These are phyloP conservation scores for Microctonus hyperodae DNA, from an alignment of 2,888 invertebrate genomes.

Conservation along the genomic window DNA sequence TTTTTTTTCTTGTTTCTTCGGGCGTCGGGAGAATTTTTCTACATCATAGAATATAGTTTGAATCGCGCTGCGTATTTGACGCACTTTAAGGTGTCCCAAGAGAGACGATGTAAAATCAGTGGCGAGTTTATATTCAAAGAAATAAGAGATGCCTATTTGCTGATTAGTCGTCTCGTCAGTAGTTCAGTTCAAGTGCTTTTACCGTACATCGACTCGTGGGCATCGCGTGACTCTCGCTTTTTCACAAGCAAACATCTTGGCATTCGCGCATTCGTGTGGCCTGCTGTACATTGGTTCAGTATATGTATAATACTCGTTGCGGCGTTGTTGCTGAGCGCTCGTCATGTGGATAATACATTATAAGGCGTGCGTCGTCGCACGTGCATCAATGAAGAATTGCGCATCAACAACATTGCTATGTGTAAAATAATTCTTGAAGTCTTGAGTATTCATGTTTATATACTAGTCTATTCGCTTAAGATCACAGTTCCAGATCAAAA, in stretches of 20 bases:
- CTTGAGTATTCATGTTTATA: not conserved
- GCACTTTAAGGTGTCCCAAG: not conserved
- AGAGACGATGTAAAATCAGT: conserved; percentile 8
- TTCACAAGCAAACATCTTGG: conserved; percentile 7
- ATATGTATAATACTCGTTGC: not conserved
- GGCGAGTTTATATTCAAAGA: not conserved
- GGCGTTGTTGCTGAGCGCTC: not conserved
- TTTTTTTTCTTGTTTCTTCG: not conserved
- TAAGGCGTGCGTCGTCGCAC: not conserved
- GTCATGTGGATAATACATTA: not conserved
- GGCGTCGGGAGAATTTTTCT: not conserved
- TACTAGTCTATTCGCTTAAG: conserved; percentile 3
- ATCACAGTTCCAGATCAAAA: conserved; percentile 21
- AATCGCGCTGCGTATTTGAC: not conserved
- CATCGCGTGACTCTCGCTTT: conserved; percentile 22
- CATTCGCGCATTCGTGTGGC: conserved; percentile 17
- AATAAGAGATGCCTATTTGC: conserved; percentile 12
- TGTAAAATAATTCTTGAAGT: not conserved
- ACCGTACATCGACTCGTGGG: conserved; percentile 21
- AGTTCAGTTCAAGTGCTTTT: not conserved
- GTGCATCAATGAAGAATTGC: not conserved
- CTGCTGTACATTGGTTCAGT: not conserved
- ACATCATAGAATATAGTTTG: not conserved
- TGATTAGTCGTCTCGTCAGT: conserved; percentile 2
- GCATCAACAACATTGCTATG: not conserved